These are phyloP conservation scores for Jacana jacana DNA, from an alignment of 2,113 vertebrate species.

Conservation along the genomic window DNA sequence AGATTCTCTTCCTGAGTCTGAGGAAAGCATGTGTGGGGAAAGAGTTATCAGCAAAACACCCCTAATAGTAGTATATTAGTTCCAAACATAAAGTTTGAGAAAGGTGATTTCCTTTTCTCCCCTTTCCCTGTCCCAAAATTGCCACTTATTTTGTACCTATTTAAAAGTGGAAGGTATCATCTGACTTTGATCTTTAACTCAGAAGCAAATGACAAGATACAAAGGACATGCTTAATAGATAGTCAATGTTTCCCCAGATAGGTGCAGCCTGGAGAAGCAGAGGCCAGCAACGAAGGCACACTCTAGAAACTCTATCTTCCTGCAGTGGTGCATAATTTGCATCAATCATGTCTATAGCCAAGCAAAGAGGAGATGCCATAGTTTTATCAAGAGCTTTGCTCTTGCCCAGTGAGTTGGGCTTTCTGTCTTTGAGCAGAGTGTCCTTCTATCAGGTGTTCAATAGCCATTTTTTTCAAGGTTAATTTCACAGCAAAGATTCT, in stretches of 20 bases:
- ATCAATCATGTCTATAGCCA: neutral
- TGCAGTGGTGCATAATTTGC: neutral
- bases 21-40: neutral
- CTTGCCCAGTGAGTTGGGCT: neutral
- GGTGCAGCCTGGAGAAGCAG: neutral
- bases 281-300: rapidly evolving
- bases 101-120: neutral
- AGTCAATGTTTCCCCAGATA: neutral
- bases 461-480: neutral
- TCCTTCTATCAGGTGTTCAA: neutral
- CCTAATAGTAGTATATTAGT: neutral
- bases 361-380: neutral
- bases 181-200: neutral
- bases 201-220: neutral
- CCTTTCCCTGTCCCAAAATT: neutral
- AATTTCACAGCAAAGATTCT: neutral
- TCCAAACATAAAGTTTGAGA: neutral
- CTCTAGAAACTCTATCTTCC: neutral
- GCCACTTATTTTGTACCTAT: neutral
- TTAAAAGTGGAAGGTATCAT: neutral
- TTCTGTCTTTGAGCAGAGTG: neutral
- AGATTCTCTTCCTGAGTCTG: neutral
- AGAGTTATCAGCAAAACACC: neutral
- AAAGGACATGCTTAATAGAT: neutral
- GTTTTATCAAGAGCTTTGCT: neutral